Base-by-base conservation (phyloP, 37 sponge, comb jelly and placozoan species). In the Ephydatia muelleri region DNA sequence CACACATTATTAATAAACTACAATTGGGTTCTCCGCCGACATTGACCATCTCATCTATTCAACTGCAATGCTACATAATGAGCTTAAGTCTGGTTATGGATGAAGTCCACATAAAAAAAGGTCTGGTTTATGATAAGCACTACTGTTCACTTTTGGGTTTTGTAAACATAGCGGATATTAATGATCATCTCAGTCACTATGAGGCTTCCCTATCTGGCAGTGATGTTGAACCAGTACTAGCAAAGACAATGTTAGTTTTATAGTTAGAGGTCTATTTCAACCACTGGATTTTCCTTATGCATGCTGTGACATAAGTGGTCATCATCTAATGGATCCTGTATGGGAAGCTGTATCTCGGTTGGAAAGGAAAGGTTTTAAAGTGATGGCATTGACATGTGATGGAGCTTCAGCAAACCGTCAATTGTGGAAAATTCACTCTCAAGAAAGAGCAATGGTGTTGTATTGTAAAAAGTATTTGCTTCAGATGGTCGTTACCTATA, bases 91-190 rank as follows among this genome's bases (percentile, higher is more conserved):
- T 88, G 29, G 34, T 82, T 11, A 71, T 82, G 34, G 83, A 88
- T 67, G 88, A 88, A 57, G 68, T 88, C 40, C 68, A 87, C 76
- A 80, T 81, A 26, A 67, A 66, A 32, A 81, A 87, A 70, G 82
- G 73, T 68, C 47, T 87, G 36, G 87, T 81, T 27, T 87, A 81
- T 66, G 82, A 87, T 19, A 87, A 87, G 81, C 68, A 87, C 43
- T 26, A 49, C 28, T 40, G 72, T 26, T 66, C 72, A 16, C 30
- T 85, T 0, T 27, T 77, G 38, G 85, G 85, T 47, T 85, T 85
- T 77, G 78, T 68, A 31, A 85, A 85, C 85, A 34, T 85, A 25
- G 78, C 78, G 33, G 71, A 76, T 21, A 79, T 28, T 2, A 77
- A 79, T 29, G 2, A 49, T 1, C 80, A 57, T 32, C 67, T 79